phyloP scores from a whole-genome alignment of 2,113 vertebrate species.

The Misgurnus anguillicaudatus region DNA sequence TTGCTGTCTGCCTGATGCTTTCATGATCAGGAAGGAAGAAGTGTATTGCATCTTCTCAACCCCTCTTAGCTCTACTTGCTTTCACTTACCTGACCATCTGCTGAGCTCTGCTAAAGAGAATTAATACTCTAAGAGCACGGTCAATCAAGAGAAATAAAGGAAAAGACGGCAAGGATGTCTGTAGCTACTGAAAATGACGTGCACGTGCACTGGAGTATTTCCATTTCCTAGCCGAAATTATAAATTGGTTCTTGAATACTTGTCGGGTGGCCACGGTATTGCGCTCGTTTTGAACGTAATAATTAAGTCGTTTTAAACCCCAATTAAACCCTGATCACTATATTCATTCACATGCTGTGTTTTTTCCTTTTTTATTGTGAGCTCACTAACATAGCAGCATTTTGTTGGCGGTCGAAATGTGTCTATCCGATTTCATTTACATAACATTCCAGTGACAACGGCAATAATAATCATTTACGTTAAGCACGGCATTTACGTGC shows the following conservation, averaged over 20 bases:
- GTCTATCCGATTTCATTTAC: neutral
- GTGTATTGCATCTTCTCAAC: neutral
- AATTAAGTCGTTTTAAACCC: slow-evolving; percentile 14
- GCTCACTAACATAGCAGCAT: neutral
- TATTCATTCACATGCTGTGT: slow-evolving; percentile 22
- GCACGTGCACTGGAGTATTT: slow-evolving; percentile 31
- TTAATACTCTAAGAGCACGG: slow-evolving; percentile 18
- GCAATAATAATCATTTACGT: neutral
- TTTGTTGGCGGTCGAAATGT: neutral
- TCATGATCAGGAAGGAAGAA: neutral
- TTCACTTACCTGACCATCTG: slow-evolving; percentile 8
- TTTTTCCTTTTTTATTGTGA: slow-evolving; percentile 13
- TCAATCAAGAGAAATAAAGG: neutral
- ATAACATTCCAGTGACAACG: neutral
- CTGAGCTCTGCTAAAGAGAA: slow-evolving; percentile 5
- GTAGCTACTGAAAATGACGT: neutral
- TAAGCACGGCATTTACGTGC: neutral
- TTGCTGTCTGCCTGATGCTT: neutral
- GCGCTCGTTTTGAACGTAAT: slow-evolving; percentile 11
- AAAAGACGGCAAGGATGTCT: neutral
- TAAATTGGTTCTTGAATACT: neutral
- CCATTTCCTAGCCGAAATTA: slow-evolving; percentile 18
- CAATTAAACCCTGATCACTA: slow-evolving; percentile 34
- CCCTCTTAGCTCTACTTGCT: neutral
- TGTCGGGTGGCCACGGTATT: neutral